Conservation (phyloP, 1,140 invertebrate genomes). For the Orchesella cincta region DNA sequence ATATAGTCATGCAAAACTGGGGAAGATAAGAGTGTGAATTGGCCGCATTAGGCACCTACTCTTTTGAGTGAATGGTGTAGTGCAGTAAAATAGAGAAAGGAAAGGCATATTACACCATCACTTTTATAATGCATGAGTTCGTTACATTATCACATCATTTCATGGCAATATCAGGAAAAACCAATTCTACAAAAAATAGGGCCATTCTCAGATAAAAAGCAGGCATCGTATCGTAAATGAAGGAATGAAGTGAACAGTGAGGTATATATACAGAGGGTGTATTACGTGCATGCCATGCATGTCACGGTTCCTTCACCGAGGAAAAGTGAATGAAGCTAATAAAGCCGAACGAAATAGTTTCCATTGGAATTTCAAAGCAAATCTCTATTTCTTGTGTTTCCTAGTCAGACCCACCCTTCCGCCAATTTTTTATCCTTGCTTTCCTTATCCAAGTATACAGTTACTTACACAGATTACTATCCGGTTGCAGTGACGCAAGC, state of each 20-base stretch:
- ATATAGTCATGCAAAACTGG: slow-evolving; percentile 10
- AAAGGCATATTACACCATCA: background rate
- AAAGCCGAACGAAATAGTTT: slow-evolving; percentile 41
- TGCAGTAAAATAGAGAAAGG: too few relatives aligned
- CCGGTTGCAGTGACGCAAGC: background rate
- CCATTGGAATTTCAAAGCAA: slow-evolving; percentile 32
- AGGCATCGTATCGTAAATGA: background rate
- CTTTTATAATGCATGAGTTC: background rate
- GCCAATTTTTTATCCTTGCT: background rate
- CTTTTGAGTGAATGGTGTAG: too few relatives aligned
- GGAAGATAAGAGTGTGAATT: background rate
- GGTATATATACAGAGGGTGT: background rate
- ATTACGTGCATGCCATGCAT: background rate
- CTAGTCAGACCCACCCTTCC: slow-evolving; percentile 15
- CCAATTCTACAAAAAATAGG: background rate
- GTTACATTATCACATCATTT: slow-evolving; percentile 27
- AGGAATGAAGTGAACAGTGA: background rate
- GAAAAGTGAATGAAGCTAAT: slow-evolving; percentile 31
- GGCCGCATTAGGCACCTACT: background rate
- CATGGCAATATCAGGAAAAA: slow-evolving; percentile 6
- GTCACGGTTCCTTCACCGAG: background rate
- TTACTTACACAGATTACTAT: background rate
- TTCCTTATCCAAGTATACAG: background rate
- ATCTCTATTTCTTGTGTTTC: background rate
- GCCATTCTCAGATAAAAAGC: background rate